Evolutionary conservation across 2,888 invertebrate genomes (phyloP).

Genomic region (Sabellastarte sp.): DNA sequence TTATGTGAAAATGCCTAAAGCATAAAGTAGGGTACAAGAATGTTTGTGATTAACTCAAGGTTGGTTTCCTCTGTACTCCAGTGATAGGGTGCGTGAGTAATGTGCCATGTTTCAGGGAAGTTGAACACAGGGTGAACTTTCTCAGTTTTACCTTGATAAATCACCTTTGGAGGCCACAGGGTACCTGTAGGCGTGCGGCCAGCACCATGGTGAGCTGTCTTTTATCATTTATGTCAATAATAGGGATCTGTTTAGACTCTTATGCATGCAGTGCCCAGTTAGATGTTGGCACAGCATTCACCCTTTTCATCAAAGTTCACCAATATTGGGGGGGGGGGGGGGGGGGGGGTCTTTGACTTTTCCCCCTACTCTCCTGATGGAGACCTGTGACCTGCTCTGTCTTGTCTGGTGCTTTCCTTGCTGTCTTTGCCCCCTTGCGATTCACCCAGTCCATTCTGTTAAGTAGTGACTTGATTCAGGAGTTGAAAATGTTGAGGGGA

Average conservation of each 20-base stretch:
- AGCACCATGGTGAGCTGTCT: not conserved
- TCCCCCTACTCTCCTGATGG: no score
- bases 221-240: constrained; percentile 2
- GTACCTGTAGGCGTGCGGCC: not conserved
- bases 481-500: not conserved
- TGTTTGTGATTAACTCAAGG: not conserved
- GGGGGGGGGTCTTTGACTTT: no score
- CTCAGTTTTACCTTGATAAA: constrained; percentile 1
- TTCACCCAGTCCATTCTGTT: not conserved
- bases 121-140: not conserved
- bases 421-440: no score
- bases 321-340: no score
- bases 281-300: not conserved
- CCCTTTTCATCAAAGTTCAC: no score
- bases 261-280: not conserved
- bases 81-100: not conserved
- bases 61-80: not conserved
- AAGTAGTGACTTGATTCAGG: not conserved
- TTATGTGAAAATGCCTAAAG: no score
- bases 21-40: not conserved
- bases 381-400: no score
- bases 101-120: not conserved
- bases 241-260: not conserved
- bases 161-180: not conserved
- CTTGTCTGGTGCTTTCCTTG: no score